Percentiles rank a stretch among this genome's conserved stretches.
Evolutionary conservation across 2,113 vertebrate genomes (phyloP).

Genomic region (Anolis sagrei): DNA sequence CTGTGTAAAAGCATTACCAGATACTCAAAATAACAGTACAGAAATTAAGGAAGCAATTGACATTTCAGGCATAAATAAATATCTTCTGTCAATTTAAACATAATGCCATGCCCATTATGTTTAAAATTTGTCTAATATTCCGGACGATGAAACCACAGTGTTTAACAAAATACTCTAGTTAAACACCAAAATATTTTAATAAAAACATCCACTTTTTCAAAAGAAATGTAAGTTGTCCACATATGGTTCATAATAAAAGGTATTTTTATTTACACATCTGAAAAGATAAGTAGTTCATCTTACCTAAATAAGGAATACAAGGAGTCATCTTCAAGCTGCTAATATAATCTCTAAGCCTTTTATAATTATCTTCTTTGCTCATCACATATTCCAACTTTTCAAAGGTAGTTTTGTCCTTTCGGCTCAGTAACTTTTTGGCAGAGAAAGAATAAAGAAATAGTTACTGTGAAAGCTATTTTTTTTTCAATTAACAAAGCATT

Average conservation of each 20-base stretch:
- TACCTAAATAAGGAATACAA: slow-evolving; percentile 98
- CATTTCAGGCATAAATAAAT: neutral
- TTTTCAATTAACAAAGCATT: neutral
- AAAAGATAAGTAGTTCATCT: slow-evolving; percentile 50
- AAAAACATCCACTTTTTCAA: neutral
- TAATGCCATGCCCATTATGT: too few relatives aligned
- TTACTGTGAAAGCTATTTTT: neutral
- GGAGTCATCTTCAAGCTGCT: slow-evolving; percentile 99
- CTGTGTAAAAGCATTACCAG: neutral
- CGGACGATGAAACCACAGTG: neutral
- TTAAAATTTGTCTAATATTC: neutral
- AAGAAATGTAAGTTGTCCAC: neutral
- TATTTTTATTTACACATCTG: neutral
- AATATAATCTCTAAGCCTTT: slow-evolving; percentile 95
- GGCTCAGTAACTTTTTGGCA: slow-evolving; percentile 86
- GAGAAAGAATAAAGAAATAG: slow-evolving; percentile 17
- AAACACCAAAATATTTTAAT: neutral
- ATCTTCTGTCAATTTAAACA: neutral
- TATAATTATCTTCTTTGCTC: slow-evolving; percentile 99
- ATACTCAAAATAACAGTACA: neutral
- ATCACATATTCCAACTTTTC: slow-evolving; percentile 97
- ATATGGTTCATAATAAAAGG: neutral
- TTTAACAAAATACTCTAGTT: neutral
- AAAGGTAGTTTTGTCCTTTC: slow-evolving; percentile 97
- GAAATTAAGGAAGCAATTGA: neutral